Evolutionary conservation across 2,888 invertebrate species (phyloP).

Genomic region (Drosophila meridiana): DNA sequence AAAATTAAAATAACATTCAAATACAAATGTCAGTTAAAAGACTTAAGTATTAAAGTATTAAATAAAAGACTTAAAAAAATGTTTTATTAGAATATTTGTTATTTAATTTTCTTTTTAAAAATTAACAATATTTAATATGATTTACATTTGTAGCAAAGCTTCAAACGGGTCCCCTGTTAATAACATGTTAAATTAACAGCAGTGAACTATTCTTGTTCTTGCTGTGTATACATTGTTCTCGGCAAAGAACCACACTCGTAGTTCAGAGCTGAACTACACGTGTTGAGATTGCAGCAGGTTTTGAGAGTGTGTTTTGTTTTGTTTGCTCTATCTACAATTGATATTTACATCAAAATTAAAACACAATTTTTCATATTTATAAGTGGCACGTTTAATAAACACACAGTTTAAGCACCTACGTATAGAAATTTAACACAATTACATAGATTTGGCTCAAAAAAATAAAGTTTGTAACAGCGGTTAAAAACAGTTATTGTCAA

Average conservation of each 20-base stretch:
- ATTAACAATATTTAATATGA: neutral
- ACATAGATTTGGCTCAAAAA: slow-evolving; percentile 14
- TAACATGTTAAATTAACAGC: slow-evolving; percentile 20
- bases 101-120: neutral
- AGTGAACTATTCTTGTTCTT: slow-evolving; percentile 1
- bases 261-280: slow-evolving; percentile 42
- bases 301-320: slow-evolving; percentile 45
- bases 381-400: slow-evolving; percentile 28
- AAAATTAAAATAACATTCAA: neutral
- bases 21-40: neutral
- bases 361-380: slow-evolving; percentile 25
- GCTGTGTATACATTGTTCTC: slow-evolving; percentile 4
- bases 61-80: neutral
- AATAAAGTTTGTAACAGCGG: slow-evolving; percentile 13
- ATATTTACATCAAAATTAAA: slow-evolving; percentile 51
- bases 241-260: slow-evolving; percentile 16
- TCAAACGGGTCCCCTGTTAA: slow-evolving; percentile 8
- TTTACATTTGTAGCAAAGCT: neutral
- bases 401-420: slow-evolving; percentile 25
- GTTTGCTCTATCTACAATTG: slow-evolving; percentile 43
- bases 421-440: slow-evolving; percentile 30
- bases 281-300: slow-evolving; percentile 38
- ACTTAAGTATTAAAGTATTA: neutral
- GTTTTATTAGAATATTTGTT: neutral
- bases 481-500: slow-evolving; percentile 14